phyloP scores from a whole-genome alignment of 2,797 vertebrate species.

The Cottoperca gobio region DNA sequence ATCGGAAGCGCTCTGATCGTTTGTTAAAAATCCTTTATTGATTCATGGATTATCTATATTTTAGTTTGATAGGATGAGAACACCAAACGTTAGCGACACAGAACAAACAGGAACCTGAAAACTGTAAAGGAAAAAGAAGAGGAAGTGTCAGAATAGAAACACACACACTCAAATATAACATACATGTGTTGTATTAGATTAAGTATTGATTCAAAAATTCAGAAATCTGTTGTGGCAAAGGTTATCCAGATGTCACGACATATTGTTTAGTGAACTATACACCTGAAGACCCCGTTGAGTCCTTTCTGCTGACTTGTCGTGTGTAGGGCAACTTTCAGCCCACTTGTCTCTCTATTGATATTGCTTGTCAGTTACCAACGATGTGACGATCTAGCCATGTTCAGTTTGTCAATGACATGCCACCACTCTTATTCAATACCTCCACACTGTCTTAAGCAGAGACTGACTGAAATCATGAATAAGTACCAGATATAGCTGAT shows the following conservation, averaged over 20 bases:
- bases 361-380: not conserved
- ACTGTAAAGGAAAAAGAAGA: not conserved
- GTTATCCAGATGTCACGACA: slow-evolving; percentile 26
- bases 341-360: slow-evolving; percentile 19
- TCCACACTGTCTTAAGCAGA: not conserved
- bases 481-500: slow-evolving; percentile 8
- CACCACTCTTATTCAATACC: not conserved
- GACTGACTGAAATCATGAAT: slow-evolving; percentile 29
- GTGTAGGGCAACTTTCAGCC: slow-evolving; percentile 19
- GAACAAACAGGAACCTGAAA: not conserved
- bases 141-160: not conserved
- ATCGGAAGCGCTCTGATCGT: too few species aligned
- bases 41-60: too few species aligned
- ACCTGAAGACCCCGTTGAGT: not conserved
- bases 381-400: not conserved
- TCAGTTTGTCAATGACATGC: not conserved
- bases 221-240: not conserved
- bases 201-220: slow-evolving; percentile 10
- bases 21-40: too few species aligned
- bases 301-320: not conserved
- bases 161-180: slow-evolving; percentile 2
- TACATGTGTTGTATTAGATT: not conserved
- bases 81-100: not conserved
- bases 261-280: not conserved
- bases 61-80: not conserved